Evolutionary conservation across 64 coral and sea anemone species (phyloP), one percentile per base, ranked within the genome.

Genomic region (Porites australiensis): DNA sequence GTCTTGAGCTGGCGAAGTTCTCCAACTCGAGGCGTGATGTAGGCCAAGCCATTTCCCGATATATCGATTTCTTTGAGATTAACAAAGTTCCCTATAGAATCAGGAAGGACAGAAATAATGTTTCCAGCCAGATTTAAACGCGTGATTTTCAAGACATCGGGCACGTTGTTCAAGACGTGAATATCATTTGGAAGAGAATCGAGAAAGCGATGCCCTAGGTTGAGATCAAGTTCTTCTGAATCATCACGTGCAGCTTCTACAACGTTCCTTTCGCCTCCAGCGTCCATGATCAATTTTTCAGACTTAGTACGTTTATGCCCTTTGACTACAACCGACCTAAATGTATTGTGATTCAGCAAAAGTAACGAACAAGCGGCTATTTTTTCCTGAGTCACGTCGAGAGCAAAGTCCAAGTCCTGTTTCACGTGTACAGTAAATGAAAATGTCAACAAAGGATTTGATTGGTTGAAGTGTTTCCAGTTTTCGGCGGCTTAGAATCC

Each of bases 1-100:
- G 79, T 64, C 66, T 18, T 88, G 15, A 98, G 82, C n/a, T 79
- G 70, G 18, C 78, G 63, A 4, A 98, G 94, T 55, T 98, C 94
- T 49, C 85, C 81, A 16, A 98, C 88, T 61, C 70, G 76, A n/a
- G 75, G 80, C 2, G 96, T 93, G 49, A 98, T 90, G 58, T 89
- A 86, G 19, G 67, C 90, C n/a, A 98, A 62, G 59, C 88, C 94
- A 77, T 98, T 98, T 50, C 72, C 88, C 6, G 96, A 98, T 61
- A 98, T 72, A 83, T 98, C 96, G 54, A 98, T 54, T 72, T 90
- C 88, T 61, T 87, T 86, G 44, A 98, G 90, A 71, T 98, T 98
- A 11, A 82, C 58, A 84, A 98, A 98, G 13, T 78, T 64, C 4
- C 72, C 16, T 87, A 98, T 88, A 12, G 94, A 86, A 62, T 98